Evolutionary conservation across 37 sponge, comb jelly and placozoan genomes (phyloP).

Genomic region (Hormiphora californensis): DNA sequence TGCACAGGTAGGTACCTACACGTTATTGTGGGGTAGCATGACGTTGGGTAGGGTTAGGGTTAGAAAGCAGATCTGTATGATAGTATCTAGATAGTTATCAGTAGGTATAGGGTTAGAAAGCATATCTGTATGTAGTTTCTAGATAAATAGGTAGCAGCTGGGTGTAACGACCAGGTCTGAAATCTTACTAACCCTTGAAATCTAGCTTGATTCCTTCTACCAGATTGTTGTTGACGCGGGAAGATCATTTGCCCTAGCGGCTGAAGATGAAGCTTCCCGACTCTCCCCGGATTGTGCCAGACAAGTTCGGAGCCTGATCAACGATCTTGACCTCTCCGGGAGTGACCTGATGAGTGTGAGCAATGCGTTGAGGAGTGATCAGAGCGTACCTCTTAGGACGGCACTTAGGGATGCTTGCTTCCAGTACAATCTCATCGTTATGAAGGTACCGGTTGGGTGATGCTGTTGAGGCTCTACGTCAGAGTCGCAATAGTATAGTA

Average conservation of each 20-base stretch:
- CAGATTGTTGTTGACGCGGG: constrained; percentile 46
- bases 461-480: too few species aligned
- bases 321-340: constrained; percentile 23
- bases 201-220: too few species aligned
- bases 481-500: too few species aligned
- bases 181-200: too few species aligned
- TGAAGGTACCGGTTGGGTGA: constrained; percentile 53
- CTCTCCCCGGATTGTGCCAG: constrained; percentile 19
- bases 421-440: constrained; percentile 34
- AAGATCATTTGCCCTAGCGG: constrained; percentile 23
- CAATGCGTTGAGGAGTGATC: constrained; percentile 3
- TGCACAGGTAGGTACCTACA: background rate
- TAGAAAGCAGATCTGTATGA: too few species aligned
- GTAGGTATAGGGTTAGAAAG: too few species aligned
- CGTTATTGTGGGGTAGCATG: too few species aligned
- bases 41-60: too few species aligned
- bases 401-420: constrained; percentile 35
- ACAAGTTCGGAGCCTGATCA: background rate
- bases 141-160: too few species aligned
- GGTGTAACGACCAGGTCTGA: too few species aligned
- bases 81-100: too few species aligned
- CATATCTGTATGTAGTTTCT: too few species aligned
- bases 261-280: constrained; percentile 31
- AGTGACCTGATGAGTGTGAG: constrained; percentile 53
- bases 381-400: background rate